A percentile compares a stretch with the other conserved stretches of the same genome.
phyloP scores from a whole-genome alignment of 2,113 vertebrate genomes.

The Heterotilapia buettikoferi region DNA sequence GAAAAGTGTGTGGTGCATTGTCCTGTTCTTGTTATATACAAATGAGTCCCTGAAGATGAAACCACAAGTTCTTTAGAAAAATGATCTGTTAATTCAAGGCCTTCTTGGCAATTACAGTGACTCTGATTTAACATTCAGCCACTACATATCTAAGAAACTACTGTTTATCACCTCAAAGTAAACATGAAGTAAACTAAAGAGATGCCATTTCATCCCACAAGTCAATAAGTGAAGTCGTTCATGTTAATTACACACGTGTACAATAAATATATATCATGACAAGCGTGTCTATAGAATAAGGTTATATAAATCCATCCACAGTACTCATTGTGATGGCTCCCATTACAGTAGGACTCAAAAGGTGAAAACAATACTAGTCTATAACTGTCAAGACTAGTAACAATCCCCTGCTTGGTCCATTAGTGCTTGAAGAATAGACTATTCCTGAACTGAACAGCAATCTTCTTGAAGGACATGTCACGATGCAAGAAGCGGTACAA shows the following conservation, averaged over 20 bases:
- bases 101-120: background rate
- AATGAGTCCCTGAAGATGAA: background rate
- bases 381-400: background rate
- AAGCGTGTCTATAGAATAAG: background rate
- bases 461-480: background rate
- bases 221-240: background rate
- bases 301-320: background rate
- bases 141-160: background rate
- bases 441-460: background rate
- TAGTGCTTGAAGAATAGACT: background rate
- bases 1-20: background rate
- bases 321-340: background rate
- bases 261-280: background rate
- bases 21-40: background rate
- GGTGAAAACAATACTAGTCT: background rate
- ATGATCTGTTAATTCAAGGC: background rate
- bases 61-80: background rate
- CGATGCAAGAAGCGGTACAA: background rate
- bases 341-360: background rate
- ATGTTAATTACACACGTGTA: background rate
- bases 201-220: background rate
- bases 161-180: background rate
- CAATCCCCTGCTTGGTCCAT: background rate
- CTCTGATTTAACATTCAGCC: background rate
- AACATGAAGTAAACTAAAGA: background rate